Evolutionary conservation across 2,113 vertebrate species (phyloP).

Genomic region (Todiramphus chloris): DNA sequence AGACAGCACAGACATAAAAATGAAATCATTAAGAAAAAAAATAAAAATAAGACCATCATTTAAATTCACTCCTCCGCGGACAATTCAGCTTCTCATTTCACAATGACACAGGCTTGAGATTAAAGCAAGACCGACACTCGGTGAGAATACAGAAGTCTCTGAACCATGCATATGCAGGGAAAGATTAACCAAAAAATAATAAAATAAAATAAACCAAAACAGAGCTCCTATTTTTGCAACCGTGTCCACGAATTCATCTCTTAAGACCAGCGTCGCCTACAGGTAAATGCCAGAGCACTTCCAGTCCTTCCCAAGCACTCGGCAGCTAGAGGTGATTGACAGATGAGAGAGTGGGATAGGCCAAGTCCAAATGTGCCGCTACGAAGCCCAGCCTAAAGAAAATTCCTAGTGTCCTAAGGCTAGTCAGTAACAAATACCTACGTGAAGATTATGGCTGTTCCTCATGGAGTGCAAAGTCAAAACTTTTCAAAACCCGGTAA

Average conservation of each 20-base stretch:
- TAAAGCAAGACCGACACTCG: slow-evolving; percentile 42
- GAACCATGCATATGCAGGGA: slow-evolving; percentile 58
- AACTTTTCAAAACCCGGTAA: slow-evolving; percentile 60
- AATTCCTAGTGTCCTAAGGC: slow-evolving; percentile 49
- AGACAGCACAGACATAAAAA: slow-evolving; percentile 51
- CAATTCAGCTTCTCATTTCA: slow-evolving; percentile 45
- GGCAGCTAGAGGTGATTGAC: slow-evolving; percentile 34
- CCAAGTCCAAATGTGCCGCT: slow-evolving; percentile 57
- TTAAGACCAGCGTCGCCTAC: neutral
- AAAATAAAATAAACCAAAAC: neutral
- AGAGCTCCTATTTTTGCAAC: slow-evolving; percentile 30
- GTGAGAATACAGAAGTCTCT: slow-evolving; percentile 50
- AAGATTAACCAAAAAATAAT: slow-evolving; percentile 2
- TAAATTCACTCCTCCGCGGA: slow-evolving; percentile 56
- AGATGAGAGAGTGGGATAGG: neutral
- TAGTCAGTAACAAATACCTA: slow-evolving; percentile 40
- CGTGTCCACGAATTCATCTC: slow-evolving; percentile 51
- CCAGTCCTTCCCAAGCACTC: slow-evolving; percentile 55
- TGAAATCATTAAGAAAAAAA: neutral
- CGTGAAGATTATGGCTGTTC: slow-evolving; percentile 65
- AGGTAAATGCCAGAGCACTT: neutral
- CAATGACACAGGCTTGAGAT: slow-evolving; percentile 41
- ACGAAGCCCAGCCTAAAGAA: slow-evolving; percentile 45
- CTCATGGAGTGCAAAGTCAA: slow-evolving; percentile 74
- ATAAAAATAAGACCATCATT: neutral